Conservation (phyloP, 1,140 invertebrate species). For the Heterodera schachtii region DNA sequence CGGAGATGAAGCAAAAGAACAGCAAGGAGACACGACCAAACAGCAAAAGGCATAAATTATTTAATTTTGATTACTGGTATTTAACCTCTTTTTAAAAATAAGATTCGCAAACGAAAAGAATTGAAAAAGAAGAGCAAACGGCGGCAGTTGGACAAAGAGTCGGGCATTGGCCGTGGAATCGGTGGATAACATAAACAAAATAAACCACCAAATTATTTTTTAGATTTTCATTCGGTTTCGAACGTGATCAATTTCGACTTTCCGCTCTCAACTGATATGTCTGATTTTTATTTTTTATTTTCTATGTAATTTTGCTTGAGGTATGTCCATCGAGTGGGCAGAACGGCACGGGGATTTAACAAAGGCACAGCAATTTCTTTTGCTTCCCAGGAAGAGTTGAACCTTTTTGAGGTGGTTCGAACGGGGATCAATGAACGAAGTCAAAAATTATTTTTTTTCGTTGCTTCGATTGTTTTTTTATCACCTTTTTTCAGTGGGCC, state of each 20-base stretch:
- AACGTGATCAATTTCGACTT: slow-evolving; percentile 99
- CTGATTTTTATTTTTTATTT: slow-evolving; percentile 73
- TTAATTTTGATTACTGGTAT: slow-evolving; percentile 66
- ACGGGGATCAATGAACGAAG: slow-evolving; percentile 70
- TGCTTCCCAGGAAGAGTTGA: slow-evolving; percentile 80
- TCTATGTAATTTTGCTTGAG: slow-evolving; percentile 37
- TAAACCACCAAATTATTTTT: background rate
- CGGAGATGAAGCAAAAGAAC: background rate
- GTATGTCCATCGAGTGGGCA: slow-evolving; percentile 36
- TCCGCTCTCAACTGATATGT: slow-evolving; percentile 81
- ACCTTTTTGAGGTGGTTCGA: slow-evolving; percentile 78
- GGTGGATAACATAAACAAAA: background rate
- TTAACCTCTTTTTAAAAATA: background rate
- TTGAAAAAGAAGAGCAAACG: slow-evolving; percentile 71
- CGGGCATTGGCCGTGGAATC: slow-evolving; percentile 89
- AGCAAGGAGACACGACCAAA: background rate
- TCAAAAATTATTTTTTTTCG: slow-evolving; percentile 19
- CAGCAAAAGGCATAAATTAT: background rate
- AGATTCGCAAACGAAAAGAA: slow-evolving; percentile 2
- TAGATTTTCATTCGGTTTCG: slow-evolving; percentile 91
- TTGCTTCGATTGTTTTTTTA: background rate
- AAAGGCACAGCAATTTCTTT: slow-evolving; percentile 92
- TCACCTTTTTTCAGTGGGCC: slow-evolving; percentile 55
- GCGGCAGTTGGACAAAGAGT: slow-evolving; percentile 79
- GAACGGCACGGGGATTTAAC: slow-evolving; percentile 88